These are phyloP conservation scores for Leptarthrus brevirostris DNA, from an alignment of 2,888 invertebrate species.

Conservation along the genomic window DNA sequence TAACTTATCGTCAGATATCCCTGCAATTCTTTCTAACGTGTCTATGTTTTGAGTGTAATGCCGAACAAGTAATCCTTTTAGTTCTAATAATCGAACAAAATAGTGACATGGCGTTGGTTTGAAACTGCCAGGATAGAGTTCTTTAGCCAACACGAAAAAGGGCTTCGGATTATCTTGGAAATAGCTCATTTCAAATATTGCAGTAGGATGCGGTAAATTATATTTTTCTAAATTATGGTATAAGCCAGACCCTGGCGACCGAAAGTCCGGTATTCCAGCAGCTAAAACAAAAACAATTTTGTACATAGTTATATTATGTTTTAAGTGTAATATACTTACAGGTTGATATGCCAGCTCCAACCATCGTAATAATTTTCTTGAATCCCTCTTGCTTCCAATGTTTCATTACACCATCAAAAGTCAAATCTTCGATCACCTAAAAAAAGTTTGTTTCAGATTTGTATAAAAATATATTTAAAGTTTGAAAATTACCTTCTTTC, in stretches of 20 bases:
- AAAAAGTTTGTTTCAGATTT: neutral
- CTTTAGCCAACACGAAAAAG: slow-evolving; percentile 90
- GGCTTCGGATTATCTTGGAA: slow-evolving; percentile 91
- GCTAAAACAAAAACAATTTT: slow-evolving; percentile 57
- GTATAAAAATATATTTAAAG: neutral
- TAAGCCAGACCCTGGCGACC: slow-evolving; percentile 91
- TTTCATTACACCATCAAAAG: slow-evolving; percentile 80
- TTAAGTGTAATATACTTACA: slow-evolving; percentile 73
- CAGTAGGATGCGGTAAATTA: slow-evolving; percentile 89
- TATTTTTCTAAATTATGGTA: slow-evolving; percentile 93
- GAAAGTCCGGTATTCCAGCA: slow-evolving; percentile 93
- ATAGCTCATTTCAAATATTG: slow-evolving; percentile 91
- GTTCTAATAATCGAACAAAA: slow-evolving; percentile 85
- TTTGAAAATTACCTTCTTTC: neutral
- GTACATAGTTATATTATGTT: neutral
- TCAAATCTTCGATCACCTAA: slow-evolving; percentile 76
- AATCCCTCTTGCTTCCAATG: slow-evolving; percentile 80
- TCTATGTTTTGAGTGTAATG: slow-evolving; percentile 95
- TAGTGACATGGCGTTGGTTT: slow-evolving; percentile 93
- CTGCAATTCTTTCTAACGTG: slow-evolving; percentile 88
- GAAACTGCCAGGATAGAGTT: slow-evolving; percentile 87
- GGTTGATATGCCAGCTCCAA: slow-evolving; percentile 97
- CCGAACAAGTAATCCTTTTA: slow-evolving; percentile 81
- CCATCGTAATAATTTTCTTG: slow-evolving; percentile 90
- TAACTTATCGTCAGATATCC: slow-evolving; percentile 83